Percentiles rank a stretch among this genome's conserved stretches.
Evolutionary conservation across 2,113 vertebrate genomes (phyloP).

Genomic region (Mirounga angustirostris): DNA sequence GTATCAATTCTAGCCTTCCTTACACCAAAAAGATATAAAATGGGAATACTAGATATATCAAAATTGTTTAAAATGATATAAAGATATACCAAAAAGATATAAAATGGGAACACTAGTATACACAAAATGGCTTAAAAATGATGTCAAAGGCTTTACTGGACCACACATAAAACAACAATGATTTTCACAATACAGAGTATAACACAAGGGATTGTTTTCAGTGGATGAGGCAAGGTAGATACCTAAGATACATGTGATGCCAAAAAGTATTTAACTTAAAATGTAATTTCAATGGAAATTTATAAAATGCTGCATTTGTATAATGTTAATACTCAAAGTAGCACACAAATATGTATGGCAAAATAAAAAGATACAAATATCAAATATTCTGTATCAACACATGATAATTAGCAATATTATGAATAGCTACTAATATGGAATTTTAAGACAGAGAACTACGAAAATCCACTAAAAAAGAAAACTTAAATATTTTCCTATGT

Average conservation of each 20-base stretch:
- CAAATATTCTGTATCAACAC: neutral
- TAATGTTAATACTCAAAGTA: neutral
- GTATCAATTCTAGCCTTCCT: neutral
- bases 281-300: neutral
- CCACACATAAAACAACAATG: neutral
- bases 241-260: neutral
- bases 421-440: neutral
- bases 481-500: neutral
- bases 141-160: neutral
- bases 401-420: neutral
- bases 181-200: neutral
- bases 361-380: neutral
- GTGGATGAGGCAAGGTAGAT: neutral
- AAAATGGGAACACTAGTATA: neutral
- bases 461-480: neutral
- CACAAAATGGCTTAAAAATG: neutral
- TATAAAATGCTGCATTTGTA: neutral
- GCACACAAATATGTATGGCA: neutral
- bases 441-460: neutral
- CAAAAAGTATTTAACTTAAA: neutral
- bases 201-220: neutral
- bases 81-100: neutral
- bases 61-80: neutral
- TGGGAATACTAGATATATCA: neutral
- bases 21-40: neutral